phyloP scores from a whole-genome alignment of 2,113 vertebrate species.

The Piliocolobus tephrosceles region DNA sequence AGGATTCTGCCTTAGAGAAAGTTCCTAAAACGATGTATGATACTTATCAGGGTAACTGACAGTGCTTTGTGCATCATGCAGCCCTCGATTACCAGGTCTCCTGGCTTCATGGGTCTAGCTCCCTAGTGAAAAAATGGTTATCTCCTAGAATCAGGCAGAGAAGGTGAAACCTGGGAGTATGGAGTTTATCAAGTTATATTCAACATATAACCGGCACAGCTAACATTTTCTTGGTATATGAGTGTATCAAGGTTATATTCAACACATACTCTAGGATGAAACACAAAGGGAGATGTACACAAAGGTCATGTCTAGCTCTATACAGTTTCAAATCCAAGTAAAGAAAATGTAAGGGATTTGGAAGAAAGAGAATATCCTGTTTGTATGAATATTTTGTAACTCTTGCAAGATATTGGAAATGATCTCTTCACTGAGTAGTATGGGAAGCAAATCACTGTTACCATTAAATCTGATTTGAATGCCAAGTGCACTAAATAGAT shows the following conservation, averaged over 20 bases:
- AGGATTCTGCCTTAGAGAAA: not conserved
- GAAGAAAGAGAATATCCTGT: not conserved
- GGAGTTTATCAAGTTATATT: not conserved
- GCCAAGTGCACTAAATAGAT: not conserved
- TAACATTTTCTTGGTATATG: too few relatives aligned
- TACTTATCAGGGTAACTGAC: not conserved
- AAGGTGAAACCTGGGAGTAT: not conserved
- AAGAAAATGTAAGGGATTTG: conserved; percentile 22
- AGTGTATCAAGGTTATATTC: not conserved
- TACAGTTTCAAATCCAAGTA: not conserved
- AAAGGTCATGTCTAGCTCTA: not conserved
- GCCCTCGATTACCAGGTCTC: not conserved
- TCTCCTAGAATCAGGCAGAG: not conserved
- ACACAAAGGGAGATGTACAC: not conserved
- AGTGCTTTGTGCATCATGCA: not conserved
- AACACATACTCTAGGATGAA: not conserved
- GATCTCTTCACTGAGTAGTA: not conserved
- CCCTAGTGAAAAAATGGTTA: not conserved
- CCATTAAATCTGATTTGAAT: not conserved
- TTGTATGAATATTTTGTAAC: not conserved
- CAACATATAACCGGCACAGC: too few relatives aligned
- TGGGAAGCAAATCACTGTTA: not conserved
- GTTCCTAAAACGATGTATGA: not conserved
- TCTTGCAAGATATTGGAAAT: not conserved
- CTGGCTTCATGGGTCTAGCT: not conserved